Percentiles rank a stretch among this genome's conserved stretches.
phyloP scores from a whole-genome alignment of 2,113 vertebrate genomes.

The Phodopus roborovskii region DNA sequence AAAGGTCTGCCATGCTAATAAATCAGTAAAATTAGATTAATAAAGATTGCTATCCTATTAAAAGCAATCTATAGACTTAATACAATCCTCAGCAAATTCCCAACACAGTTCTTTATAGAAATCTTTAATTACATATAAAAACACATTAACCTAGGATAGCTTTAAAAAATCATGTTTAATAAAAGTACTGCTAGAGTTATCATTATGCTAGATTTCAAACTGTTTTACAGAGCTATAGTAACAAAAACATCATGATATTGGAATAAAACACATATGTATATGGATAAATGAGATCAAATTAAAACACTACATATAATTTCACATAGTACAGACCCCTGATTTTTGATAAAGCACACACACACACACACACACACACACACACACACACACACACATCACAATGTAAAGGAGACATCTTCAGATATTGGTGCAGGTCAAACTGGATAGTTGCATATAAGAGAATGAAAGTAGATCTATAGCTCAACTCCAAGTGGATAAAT shows the following conservation, averaged over 20 bases:
- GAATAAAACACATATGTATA: no score
- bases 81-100: not conserved
- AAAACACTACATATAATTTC: not conserved
- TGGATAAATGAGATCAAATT: not conserved
- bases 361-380: not conserved
- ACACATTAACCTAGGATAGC: not conserved
- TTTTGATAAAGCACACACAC: not conserved
- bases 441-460: not conserved
- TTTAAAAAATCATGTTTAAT: not conserved
- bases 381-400: not conserved
- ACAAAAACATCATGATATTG: not conserved
- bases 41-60: not conserved
- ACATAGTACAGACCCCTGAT: not conserved
- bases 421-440: not conserved
- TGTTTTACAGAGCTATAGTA: not conserved
- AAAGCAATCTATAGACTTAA: not conserved
- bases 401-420: not conserved
- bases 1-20: not conserved
- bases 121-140: not conserved
- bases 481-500: not conserved
- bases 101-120: not conserved
- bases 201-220: not conserved
- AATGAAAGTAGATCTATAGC: not conserved
- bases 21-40: not conserved
- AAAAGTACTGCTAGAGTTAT: not conserved